Evolutionary conservation across 2,113 vertebrate species (phyloP), one percentile per base, ranked within the genome.

Genomic region (Dromas ardeola): DNA sequence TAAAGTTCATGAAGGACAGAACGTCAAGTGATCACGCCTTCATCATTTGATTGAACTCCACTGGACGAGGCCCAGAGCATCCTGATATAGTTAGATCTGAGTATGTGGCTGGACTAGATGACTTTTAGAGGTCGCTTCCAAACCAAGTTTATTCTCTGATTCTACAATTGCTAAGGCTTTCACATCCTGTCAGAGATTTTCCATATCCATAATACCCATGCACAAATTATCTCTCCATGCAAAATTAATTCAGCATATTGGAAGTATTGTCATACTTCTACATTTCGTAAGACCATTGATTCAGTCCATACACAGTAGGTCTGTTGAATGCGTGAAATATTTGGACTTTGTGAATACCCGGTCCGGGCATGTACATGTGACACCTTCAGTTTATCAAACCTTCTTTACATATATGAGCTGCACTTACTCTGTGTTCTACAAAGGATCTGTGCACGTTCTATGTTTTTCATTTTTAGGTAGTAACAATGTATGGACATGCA

Each of bases 341-440:
- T 36, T 74, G 52, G 45, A 66, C 16, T 58, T 38, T n/a, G 22
- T 86, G 52, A 73, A 59, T 42, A 70, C 11, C 15, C 29, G 36
- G 20, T 63, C 49, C 1, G 0, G 38, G n/a, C 40, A 15, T 22
- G 38, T 26, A 34, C 2, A 1, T 61, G 15, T 66, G 53, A 62
- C 21, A 22, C 21, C 20, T 74, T 73, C 40, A 62, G 26, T 81
- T 67, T 55, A 34, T 70, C 42, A 21, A 26, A 49, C 1, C 0
- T 66, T 86, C 23, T 74, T 81, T 47, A n/a, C 17, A 6, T 26
- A 30, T n/a, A 74, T 15, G 25, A 53, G 55, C 69, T 32, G 20
- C 25, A 47, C 29, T 55, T 77, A 30, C 6, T 40, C 15, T 34
- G 22, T 56, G 49, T 76, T 67, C 53, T 83, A 13, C 30, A 70